These are phyloP conservation scores for Aporophyla lueneburgensis DNA, from an alignment of 2,888 invertebrate genomes.

Conservation along the genomic window DNA sequence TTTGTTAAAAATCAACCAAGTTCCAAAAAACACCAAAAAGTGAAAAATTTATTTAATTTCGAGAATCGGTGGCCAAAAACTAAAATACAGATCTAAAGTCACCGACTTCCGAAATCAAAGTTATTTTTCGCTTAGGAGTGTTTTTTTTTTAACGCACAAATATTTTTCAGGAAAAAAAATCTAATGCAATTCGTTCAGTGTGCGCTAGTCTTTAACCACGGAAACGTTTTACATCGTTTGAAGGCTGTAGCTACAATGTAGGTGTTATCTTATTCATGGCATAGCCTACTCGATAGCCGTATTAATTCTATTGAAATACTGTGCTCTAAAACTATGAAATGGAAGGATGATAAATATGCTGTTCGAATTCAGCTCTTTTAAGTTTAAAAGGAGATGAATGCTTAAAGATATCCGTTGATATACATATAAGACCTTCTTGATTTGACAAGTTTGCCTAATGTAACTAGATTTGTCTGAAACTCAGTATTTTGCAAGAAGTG, in stretches of 20 bases:
- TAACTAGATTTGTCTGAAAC: not conserved
- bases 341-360: constrained; percentile 2
- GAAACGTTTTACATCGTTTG: constrained; percentile 45
- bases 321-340: constrained; percentile 22
- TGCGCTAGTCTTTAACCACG: constrained; percentile 14
- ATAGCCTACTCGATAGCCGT: constrained; percentile 11
- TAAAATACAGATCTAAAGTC: no score
- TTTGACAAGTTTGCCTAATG: not conserved
- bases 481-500: no score
- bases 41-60: no score
- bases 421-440: not conserved
- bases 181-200: not conserved
- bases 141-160: no score
- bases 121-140: no score
- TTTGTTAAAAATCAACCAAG: no score
- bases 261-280: constrained; percentile 53
- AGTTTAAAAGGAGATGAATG: not conserved
- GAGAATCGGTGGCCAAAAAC: no score
- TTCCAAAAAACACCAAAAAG: no score
- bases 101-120: no score
- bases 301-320: constrained; percentile 50
- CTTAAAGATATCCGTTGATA: not conserved
- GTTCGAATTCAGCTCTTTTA: not conserved
- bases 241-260: constrained; percentile 46
- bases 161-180: not conserved